Conservation (phyloP, 2,113 vertebrate genomes). For the Potamarius usumacintae region DNA sequence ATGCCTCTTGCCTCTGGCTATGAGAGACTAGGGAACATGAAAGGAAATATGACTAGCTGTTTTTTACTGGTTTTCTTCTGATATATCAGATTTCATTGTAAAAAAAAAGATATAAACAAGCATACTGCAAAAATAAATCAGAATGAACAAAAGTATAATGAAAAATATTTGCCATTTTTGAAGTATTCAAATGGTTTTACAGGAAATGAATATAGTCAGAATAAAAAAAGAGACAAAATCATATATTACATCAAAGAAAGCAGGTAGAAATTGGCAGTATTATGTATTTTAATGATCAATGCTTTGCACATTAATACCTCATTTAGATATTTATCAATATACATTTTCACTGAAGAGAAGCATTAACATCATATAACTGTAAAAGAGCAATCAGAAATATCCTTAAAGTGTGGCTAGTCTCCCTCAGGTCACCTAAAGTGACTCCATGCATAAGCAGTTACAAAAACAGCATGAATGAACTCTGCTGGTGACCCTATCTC, state of each 20-base stretch:
- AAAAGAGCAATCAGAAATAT: background rate
- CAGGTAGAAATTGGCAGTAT: background rate
- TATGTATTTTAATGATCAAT: background rate
- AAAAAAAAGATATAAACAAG: background rate
- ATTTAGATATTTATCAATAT: background rate
- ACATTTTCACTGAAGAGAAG: background rate
- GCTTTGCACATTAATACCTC: background rate
- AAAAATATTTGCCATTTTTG: background rate
- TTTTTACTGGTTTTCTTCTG: background rate
- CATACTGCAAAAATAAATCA: background rate
- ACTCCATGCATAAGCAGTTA: background rate
- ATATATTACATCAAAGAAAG: background rate
- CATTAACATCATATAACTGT: background rate
- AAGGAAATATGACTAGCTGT: background rate
- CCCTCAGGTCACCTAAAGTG: background rate
- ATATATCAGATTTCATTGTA: background rate
- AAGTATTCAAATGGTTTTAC: background rate
- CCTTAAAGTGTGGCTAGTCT: background rate
- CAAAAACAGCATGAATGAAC: background rate
- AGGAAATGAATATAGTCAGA: background rate
- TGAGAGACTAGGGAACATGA: background rate
- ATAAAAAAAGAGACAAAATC: background rate
- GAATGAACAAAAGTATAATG: background rate
- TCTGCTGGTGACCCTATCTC: constrained; percentile 21
- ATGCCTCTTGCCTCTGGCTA: background rate